These are phyloP conservation scores for Monopis laevigella DNA, from an alignment of 2,888 invertebrate genomes.

Conservation along the genomic window DNA sequence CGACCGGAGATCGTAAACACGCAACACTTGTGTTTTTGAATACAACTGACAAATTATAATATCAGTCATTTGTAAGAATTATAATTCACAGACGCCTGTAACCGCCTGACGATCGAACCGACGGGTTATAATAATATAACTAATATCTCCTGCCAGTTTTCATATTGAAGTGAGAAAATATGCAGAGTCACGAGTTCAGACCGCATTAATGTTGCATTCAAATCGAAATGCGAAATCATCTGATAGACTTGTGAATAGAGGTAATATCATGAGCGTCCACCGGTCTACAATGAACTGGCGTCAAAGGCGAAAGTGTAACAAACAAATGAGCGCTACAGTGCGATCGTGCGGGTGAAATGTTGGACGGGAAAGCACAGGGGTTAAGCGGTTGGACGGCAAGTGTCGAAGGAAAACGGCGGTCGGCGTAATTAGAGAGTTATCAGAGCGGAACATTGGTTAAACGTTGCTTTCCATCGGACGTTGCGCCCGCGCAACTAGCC, in stretches of 20 bases:
- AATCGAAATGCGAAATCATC: no score
- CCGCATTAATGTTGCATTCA: no score
- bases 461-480: constrained; percentile 65
- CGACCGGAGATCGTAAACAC: constrained; percentile 57
- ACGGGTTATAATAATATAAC: no score
- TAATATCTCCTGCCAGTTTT: no score
- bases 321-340: constrained; percentile 37
- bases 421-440: constrained; percentile 63
- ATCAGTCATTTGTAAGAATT: background rate
- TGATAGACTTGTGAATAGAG: no score
- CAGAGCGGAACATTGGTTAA: constrained; percentile 66
- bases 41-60: constrained; percentile 36
- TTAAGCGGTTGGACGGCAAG: constrained; percentile 47
- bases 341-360: constrained; percentile 46
- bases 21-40: constrained; percentile 51
- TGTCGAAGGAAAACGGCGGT: constrained; percentile 57
- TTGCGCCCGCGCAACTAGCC: constrained; percentile 58
- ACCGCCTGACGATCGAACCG: background rate
- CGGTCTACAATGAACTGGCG: constrained; percentile 21
- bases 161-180: no score
- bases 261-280: no score
- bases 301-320: constrained; percentile 54
- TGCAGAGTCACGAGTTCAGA: no score
- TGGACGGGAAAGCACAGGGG: constrained; percentile 48
- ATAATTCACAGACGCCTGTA: background rate